Conservation (phyloP, 2,113 vertebrate genomes). For the Sapayoa aenigma region DNA sequence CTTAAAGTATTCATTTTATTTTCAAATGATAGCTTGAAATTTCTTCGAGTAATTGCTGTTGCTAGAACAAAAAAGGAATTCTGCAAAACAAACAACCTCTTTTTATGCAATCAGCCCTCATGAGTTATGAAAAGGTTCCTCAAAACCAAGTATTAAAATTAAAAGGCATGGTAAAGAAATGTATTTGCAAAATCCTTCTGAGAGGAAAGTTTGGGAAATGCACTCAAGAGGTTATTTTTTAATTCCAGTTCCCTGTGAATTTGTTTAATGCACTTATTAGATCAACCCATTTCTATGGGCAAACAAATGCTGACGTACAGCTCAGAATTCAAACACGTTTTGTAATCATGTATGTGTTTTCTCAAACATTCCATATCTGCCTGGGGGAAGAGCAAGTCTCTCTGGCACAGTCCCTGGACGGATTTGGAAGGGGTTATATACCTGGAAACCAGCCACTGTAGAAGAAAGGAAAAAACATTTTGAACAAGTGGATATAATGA, state of each 20-base stretch:
- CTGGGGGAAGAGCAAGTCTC: slow-evolving; percentile 47
- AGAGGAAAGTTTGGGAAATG: not conserved
- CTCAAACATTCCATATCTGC: slow-evolving; percentile 60
- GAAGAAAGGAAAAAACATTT: slow-evolving; percentile 62
- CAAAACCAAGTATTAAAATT: not conserved
- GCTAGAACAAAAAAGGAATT: not conserved
- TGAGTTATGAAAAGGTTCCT: not conserved
- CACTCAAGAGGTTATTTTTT: not conserved
- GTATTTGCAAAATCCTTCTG: not conserved
- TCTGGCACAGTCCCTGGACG: slow-evolving; percentile 42
- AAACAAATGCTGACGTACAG: slow-evolving; percentile 34
- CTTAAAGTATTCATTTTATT: not conserved
- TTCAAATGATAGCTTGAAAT: not conserved
- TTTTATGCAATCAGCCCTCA: not conserved
- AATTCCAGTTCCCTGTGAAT: not conserved
- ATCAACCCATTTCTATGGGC: slow-evolving; percentile 19
- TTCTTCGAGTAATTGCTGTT: not conserved
- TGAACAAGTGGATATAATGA: slow-evolving; percentile 55
- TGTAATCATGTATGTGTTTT: slow-evolving; percentile 40
- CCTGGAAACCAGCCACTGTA: slow-evolving; percentile 49
- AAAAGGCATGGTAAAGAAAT: not conserved
- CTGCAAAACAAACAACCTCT: not conserved
- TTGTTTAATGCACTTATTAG: slow-evolving; percentile 21
- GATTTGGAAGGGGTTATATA: slow-evolving; percentile 54
- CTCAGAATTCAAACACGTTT: slow-evolving; percentile 39